Percentiles rank a stretch among this genome's conserved stretches.
Evolutionary conservation across 1,140 invertebrate species (phyloP).

Genomic region (Drosophila sturtevanti): DNA sequence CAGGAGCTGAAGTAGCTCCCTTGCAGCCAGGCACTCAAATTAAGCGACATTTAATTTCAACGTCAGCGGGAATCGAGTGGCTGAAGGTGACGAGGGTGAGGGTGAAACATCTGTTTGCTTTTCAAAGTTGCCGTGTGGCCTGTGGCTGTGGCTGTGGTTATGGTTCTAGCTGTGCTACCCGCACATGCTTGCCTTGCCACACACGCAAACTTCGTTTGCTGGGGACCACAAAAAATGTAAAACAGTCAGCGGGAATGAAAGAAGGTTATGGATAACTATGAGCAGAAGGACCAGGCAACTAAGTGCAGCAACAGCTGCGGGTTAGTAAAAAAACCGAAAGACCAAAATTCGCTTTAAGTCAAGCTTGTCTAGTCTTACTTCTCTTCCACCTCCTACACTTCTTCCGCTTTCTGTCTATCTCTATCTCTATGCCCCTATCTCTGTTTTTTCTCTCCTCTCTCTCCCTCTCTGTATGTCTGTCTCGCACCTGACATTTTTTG

Average conservation of each 20-base stretch:
- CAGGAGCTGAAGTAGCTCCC: slow-evolving; percentile 3
- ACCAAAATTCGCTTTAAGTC: slow-evolving; percentile 36
- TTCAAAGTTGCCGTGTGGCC: slow-evolving; percentile 54
- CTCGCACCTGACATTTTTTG: slow-evolving; percentile 24
- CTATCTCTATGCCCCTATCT: slow-evolving; percentile 19
- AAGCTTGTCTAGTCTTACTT: slow-evolving; percentile 6
- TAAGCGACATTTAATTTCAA: slow-evolving; percentile 62
- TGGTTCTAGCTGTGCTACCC: slow-evolving; percentile 19
- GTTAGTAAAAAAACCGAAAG: slow-evolving; percentile 25
- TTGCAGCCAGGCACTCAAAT: slow-evolving; percentile 55
- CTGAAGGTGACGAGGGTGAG: not conserved
- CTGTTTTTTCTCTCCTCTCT: slow-evolving; percentile 7
- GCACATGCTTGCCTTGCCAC: slow-evolving; percentile 42
- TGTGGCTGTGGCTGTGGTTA: slow-evolving; percentile 34
- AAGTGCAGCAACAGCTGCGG: slow-evolving; percentile 70
- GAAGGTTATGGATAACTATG: not conserved
- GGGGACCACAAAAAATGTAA: slow-evolving; percentile 49
- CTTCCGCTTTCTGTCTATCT: not conserved
- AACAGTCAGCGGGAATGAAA: slow-evolving; percentile 21
- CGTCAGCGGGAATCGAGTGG: slow-evolving; percentile 1
- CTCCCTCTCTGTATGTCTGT: slow-evolving; percentile 12
- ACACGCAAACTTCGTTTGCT: slow-evolving; percentile 11
- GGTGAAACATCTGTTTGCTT: slow-evolving; percentile 44
- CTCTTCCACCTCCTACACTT: not conserved
- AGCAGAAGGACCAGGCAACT: slow-evolving; percentile 11